phyloP scores from a whole-genome alignment of 2,113 vertebrate genomes.

The Platysternon megacephalum region DNA sequence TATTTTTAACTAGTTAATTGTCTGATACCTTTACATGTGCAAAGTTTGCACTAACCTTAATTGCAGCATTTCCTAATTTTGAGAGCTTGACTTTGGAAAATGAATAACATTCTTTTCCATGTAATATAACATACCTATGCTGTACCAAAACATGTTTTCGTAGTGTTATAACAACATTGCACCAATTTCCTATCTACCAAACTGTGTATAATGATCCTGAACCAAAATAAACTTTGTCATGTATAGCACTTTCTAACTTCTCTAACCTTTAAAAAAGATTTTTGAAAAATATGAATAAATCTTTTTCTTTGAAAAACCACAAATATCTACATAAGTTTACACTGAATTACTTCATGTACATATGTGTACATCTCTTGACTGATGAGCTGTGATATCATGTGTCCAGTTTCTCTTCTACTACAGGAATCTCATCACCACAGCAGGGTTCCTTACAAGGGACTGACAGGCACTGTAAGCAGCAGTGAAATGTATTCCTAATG shows the following conservation, averaged over 20 bases:
- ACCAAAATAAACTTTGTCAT: background rate
- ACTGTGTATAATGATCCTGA: background rate
- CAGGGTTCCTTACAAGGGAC: background rate
- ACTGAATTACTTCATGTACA: background rate
- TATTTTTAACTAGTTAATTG: background rate
- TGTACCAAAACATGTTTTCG: background rate
- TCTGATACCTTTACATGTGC: background rate
- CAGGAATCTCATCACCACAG: background rate
- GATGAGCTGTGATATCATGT: background rate
- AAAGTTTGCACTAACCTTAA: background rate
- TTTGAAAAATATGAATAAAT: background rate
- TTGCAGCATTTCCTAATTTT: background rate
- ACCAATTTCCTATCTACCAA: background rate
- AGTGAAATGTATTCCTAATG: background rate
- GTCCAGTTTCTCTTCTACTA: background rate
- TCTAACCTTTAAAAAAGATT: background rate
- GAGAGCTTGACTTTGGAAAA: background rate
- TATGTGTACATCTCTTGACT: background rate
- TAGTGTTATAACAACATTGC: background rate
- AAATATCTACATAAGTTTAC: background rate
- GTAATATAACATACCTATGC: background rate
- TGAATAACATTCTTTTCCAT: background rate
- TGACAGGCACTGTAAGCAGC: background rate
- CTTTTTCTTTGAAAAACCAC: constrained; percentile 1
- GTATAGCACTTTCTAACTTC: background rate